Percentiles rank a stretch among this genome's conserved stretches.
Evolutionary conservation across 2,113 vertebrate genomes (phyloP).

Genomic region (Amphiprion ocellaris): DNA sequence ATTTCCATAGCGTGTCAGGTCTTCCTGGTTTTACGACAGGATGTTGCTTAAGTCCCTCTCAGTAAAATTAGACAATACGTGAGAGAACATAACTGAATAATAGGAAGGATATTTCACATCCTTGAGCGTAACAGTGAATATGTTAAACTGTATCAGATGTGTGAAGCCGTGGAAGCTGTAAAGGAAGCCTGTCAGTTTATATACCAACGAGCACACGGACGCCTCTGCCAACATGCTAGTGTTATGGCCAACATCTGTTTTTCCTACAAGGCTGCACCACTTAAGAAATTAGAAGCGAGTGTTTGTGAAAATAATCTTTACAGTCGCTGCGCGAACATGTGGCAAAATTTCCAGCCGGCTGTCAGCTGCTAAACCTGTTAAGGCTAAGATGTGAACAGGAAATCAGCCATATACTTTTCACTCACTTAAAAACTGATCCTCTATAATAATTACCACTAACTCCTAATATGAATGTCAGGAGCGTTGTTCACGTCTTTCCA

Average conservation of each 20-base stretch:
- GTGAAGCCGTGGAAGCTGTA: conserved; percentile 31
- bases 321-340: background rate
- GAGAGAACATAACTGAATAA: conserved; percentile 17
- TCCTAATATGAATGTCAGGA: background rate
- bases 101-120: conserved; percentile 19
- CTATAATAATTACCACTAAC: too few relatives aligned
- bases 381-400: conserved; percentile 2
- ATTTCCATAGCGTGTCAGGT: background rate
- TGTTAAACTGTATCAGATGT: conserved; percentile 61
- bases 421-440: background rate
- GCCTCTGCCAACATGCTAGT: conserved; percentile 9
- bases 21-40: conserved; percentile 47
- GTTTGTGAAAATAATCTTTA: conserved; percentile 35
- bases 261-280: conserved; percentile 10
- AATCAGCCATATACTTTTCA: conserved; percentile 22
- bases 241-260: conserved; percentile 43
- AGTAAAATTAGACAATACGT: conserved; percentile 29
- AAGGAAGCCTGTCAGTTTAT: conserved; percentile 27
- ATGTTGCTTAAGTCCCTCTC: conserved; percentile 39
- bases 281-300: conserved; percentile 33
- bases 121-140: conserved; percentile 12
- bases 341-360: conserved; percentile 3
- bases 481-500: background rate
- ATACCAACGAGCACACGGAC: conserved; percentile 15
- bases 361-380: conserved; percentile 13